These are phyloP conservation scores for Tenualosa thibaudeaui DNA, from an alignment of 2,797 vertebrate species.

Conservation along the genomic window DNA sequence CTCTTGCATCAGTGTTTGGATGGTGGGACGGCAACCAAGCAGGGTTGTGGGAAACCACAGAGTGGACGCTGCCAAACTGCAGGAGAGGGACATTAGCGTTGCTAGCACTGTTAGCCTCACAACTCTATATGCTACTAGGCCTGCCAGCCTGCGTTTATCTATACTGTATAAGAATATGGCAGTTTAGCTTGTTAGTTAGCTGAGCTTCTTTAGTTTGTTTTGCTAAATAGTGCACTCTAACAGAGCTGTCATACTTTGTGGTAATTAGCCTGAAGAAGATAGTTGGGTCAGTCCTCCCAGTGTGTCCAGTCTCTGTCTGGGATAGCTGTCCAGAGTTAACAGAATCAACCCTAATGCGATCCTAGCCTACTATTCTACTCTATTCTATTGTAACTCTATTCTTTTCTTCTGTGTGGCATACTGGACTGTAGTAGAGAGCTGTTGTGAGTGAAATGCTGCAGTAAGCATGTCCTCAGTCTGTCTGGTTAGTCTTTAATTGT, in stretches of 20 bases:
- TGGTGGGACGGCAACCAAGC: constrained; percentile 1
- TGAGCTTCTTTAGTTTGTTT: no score
- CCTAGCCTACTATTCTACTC: not conserved
- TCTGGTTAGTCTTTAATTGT: not conserved
- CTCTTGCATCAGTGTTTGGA: constrained; percentile 20
- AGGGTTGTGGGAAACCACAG: not conserved
- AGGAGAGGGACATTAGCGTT: not conserved
- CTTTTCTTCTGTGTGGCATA: not conserved
- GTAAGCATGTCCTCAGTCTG: not conserved
- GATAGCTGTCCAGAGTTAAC: no score
- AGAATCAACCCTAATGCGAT: no score
- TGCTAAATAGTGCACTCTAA: no score
- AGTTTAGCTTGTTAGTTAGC: no score
- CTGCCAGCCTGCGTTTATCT: no score
- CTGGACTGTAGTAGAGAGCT: not conserved
- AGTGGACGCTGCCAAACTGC: not conserved
- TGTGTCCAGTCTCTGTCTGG: no score
- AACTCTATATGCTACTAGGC: no score
- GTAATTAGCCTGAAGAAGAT: not conserved
- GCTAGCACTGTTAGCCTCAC: no score
- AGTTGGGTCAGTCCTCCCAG: not conserved
- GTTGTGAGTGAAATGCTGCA: not conserved
- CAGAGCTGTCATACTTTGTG: not conserved
- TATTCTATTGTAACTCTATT: not conserved
- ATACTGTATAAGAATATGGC: no score